These are phyloP conservation scores for Hoplostethus atlanticus DNA, from an alignment of 2,797 vertebrate species.

Conservation along the genomic window DNA sequence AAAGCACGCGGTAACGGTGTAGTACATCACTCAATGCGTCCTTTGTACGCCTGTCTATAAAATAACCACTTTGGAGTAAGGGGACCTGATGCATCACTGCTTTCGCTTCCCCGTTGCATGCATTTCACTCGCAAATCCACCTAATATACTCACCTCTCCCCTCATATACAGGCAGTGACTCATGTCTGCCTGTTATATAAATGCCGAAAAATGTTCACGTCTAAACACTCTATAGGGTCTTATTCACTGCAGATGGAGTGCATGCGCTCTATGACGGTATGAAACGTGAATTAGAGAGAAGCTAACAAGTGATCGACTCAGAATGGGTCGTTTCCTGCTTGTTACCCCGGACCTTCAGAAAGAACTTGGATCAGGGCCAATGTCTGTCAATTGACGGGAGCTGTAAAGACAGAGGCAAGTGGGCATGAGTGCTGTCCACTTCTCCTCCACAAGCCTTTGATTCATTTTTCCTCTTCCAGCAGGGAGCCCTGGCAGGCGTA, in stretches of 20 bases:
- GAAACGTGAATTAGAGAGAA: conserved; percentile 48
- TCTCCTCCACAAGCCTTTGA: conserved; percentile 66
- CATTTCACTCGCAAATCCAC: conserved; percentile 45
- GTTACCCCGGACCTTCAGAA: conserved; percentile 39
- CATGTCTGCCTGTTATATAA: conserved; percentile 59
- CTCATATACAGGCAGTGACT: conserved; percentile 58
- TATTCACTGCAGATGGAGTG: conserved; percentile 48
- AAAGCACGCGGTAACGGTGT: conserved; percentile 49
- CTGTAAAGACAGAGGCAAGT: conserved; percentile 69
- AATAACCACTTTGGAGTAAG: conserved; percentile 62
- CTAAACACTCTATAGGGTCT: conserved; percentile 26
- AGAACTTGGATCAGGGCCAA: conserved; percentile 54
- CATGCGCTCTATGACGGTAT: conserved; percentile 39
- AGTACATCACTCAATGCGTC: conserved; percentile 68
- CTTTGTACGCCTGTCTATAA: conserved; percentile 74
- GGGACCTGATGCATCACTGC: conserved; percentile 61
- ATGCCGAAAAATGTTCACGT: conserved; percentile 27
- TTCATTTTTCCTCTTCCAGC: conserved; percentile 67
- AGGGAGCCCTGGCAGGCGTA: conserved; percentile 72
- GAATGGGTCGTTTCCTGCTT: conserved; percentile 42
- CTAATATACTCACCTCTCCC: conserved; percentile 24
- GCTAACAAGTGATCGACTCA: conserved; percentile 44
- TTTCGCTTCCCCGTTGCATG: conserved; percentile 55
- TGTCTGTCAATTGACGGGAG: conserved; percentile 55
- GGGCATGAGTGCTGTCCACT: conserved; percentile 66